Base-by-base conservation (phyloP, 2,113 vertebrate species). In the Columbina picui region DNA sequence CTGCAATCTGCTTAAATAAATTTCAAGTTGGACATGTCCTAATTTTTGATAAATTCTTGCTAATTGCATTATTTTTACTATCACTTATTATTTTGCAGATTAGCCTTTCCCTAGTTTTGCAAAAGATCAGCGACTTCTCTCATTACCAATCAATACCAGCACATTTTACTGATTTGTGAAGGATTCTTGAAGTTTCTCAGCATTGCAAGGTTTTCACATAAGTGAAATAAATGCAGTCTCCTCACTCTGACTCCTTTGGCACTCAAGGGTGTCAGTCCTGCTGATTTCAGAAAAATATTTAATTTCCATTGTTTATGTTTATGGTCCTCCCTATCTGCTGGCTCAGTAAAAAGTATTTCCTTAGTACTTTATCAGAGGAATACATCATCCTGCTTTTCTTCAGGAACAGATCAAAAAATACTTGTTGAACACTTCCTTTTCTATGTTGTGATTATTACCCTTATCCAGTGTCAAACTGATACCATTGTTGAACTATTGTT, bases 231-330 rank as follows among this genome's bases (percentile, higher is more conserved):
- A 52, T 60, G 52, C 30, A 36, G 2, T 30, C 6, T 60, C 20
- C 16, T 89, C 32, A 26, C 27, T 85, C 29, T 75, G 52, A 55
- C 19, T 86, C 6, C 21, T 83, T 59, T 89, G 70, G 57, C 70
- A 76, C 71, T 49, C 10, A 83, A 76, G 50, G 10, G 23, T 92
- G 47, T 15, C 71, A 81, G 38, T 25, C 36, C 38, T 75, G 34
- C 26, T 57, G 32, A 89, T 74, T 93, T 88, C 47, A 94, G 79
- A 93, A 93, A 94, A 88, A 83, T 74, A 85, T 95, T 90, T 90
- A 19, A 45, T 19, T 83, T 95, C 25, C 55, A 80, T 64, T 80
- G 70, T 65, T 76, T 78, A 59, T 84, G 26, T 85, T 87, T 92
- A 61, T 29, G 30, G 32, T 92, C 36, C 13, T 88, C 20, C 63